These are phyloP conservation scores for Lissonota sp. DNA, from an alignment of 2,888 invertebrate genomes.

Conservation along the genomic window DNA sequence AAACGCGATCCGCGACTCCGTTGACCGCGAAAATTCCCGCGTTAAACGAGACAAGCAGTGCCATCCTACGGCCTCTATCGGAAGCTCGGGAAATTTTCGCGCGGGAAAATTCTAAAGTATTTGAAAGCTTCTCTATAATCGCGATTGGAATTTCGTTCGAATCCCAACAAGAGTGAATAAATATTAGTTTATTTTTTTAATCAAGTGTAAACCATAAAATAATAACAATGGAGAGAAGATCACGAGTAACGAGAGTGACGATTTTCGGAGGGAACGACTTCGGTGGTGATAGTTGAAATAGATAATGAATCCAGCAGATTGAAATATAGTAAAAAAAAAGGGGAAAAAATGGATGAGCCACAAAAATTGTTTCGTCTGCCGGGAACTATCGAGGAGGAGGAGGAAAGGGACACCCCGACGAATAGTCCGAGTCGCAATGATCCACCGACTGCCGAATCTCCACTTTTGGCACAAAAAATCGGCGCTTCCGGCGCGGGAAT, in stretches of 20 bases:
- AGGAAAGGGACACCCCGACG: conserved; percentile 73
- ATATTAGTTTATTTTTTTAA: too few species aligned
- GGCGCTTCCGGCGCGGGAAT: conserved; percentile 70
- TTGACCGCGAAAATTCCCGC: conserved; percentile 29
- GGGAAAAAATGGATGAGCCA: conserved; percentile 77
- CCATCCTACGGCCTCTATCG: conserved; percentile 17
- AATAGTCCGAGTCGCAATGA: conserved; percentile 58
- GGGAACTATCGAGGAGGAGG: conserved; percentile 81
- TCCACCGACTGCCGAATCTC: conserved; percentile 75
- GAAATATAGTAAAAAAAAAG: conserved; percentile 13
- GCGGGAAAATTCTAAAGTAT: not conserved
- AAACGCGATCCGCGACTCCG: conserved; percentile 46
- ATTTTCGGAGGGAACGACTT: conserved; percentile 62
- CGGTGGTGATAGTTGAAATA: conserved; percentile 60
- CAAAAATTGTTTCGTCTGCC: conserved; percentile 80
- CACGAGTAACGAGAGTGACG: conserved; percentile 60
- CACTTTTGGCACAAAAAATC: conserved; percentile 72
- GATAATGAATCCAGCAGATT: not conserved
- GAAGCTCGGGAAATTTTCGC: conserved; percentile 5
- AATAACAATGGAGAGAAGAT: conserved; percentile 49
- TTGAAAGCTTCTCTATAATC: not conserved
- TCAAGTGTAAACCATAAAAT: too few species aligned
- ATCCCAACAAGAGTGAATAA: not conserved
- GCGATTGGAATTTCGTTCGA: not conserved
- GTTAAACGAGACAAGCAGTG: conserved; percentile 13